phyloP scores from a whole-genome alignment of 2,797 vertebrate genomes.

The Megalops cyprinoides region DNA sequence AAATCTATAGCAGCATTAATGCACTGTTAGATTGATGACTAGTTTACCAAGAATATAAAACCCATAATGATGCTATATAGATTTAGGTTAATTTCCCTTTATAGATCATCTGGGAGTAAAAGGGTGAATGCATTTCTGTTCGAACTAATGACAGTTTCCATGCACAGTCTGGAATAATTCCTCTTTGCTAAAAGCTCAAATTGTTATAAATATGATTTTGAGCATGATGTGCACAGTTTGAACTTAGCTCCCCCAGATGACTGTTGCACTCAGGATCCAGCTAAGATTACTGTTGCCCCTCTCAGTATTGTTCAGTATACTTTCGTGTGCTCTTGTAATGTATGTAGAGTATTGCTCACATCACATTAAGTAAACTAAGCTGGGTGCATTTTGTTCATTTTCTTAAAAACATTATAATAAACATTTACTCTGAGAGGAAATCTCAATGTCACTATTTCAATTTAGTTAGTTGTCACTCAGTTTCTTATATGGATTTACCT shows the following conservation, averaged over 20 bases:
- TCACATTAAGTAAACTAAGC: conserved; percentile 73
- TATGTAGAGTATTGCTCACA: not conserved
- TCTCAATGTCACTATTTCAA: not conserved
- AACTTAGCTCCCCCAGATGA: conserved; percentile 72
- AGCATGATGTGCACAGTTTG: conserved; percentile 70
- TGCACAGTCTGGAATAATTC: conserved; percentile 69
- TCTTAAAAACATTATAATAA: not conserved
- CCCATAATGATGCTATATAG: conserved; percentile 67
- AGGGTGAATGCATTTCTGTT: conserved; percentile 79
- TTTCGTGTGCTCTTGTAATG: not conserved
- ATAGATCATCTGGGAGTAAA: conserved; percentile 77
- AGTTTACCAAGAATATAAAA: conserved; percentile 72
- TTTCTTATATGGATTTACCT: not conserved
- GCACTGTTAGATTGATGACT: conserved; percentile 65
- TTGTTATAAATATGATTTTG: conserved; percentile 78
- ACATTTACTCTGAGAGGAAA: not conserved
- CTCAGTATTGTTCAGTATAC: too few species aligned
- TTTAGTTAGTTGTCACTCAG: not conserved
- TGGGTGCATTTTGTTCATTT: conserved; percentile 60
- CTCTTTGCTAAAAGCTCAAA: conserved; percentile 77
- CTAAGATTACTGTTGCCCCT: not conserved
- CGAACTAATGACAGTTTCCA: conserved; percentile 79
- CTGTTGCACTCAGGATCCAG: conserved; percentile 40
- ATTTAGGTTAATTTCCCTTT: conserved; percentile 74
- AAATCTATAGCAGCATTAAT: conserved; percentile 62